Evolutionary conservation across 2,113 vertebrate genomes (phyloP), one percentile per base, ranked within the genome.

Genomic region (Chaetodon auriga): DNA sequence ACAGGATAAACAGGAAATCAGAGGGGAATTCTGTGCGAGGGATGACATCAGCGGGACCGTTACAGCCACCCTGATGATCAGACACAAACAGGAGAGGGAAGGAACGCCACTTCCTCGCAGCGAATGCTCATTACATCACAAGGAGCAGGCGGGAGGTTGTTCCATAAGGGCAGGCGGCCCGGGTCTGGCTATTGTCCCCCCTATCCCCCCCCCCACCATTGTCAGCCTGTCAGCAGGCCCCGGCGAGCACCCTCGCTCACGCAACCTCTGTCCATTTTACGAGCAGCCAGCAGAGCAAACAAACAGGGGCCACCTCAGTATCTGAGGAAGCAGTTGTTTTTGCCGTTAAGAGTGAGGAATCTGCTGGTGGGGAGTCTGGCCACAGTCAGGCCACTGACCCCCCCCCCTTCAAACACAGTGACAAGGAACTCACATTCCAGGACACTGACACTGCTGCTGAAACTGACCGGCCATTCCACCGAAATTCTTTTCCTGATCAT

Each of bases 321-420:
- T 93, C 93, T 86, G 90, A 92, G 95, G 95, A 95, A 94, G 87
- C 90, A 88, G 89, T 92, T 92, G 90, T 92, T 95, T 92, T 91
- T 80, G 86, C 75, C 80, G 71, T 88, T 19, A 66, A n/a, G 8
- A 81, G 61, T 54, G 89, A 86, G 87, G 90, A 93, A 92, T 93
- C 87, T 83, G 73, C 77, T 70, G 86, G 16, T 82, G 80, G 64
- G 87, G 81, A 68, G 64, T 66, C 51, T 55, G 61, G 81, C 45
- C 57, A 7, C n/a, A 68, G 64, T 66, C 51, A 60, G 61, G 81
- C 45, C 57, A 7, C n/a, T 21, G 62, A 81, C 68, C 25, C 30
- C 30, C 30, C 30, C 30, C 71, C 46, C 38, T 62, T 78, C 69
- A 83, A 91, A 86, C 79, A 83, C 73, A 63, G 53, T n/a, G 25